These are phyloP conservation scores for Melanocharis versteri DNA, from an alignment of 2,113 vertebrate species.

Conservation along the genomic window DNA sequence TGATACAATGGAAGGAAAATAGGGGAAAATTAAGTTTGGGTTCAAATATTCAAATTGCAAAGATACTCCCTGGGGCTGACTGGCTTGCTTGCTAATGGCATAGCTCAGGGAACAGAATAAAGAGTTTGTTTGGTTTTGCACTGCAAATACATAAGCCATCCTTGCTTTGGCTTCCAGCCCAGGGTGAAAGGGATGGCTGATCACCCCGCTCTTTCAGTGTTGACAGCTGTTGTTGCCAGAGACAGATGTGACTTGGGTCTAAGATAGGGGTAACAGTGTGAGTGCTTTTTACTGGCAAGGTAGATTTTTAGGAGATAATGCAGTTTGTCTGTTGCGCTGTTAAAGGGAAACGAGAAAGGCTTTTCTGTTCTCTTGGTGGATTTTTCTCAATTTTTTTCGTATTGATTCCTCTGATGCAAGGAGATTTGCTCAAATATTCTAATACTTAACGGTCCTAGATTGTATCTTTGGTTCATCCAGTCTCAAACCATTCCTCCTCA, in stretches of 20 bases:
- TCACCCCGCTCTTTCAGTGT: background rate
- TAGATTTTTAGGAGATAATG: background rate
- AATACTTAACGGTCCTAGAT: background rate
- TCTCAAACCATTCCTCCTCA: background rate
- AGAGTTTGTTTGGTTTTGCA: background rate
- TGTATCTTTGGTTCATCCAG: background rate
- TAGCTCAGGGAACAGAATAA: background rate
- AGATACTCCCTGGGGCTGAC: background rate
- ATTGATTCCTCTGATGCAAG: background rate
- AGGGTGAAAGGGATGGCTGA: constrained; percentile 10
- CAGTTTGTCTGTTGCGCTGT: background rate
- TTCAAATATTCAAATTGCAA: background rate
- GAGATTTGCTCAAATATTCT: background rate
- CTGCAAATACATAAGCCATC: background rate
- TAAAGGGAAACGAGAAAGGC: background rate
- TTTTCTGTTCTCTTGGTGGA: background rate
- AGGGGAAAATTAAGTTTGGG: background rate
- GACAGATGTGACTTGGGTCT: constrained; percentile 16
- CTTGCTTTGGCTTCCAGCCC: constrained; percentile 15
- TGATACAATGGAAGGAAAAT: background rate
- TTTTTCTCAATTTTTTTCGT: background rate
- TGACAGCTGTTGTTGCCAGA: constrained; percentile 16
- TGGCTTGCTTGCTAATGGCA: background rate
- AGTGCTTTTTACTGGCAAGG: background rate
- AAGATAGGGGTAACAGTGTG: background rate